phyloP scores from a whole-genome alignment of 2,113 vertebrate species.

The Melierax canorus region DNA sequence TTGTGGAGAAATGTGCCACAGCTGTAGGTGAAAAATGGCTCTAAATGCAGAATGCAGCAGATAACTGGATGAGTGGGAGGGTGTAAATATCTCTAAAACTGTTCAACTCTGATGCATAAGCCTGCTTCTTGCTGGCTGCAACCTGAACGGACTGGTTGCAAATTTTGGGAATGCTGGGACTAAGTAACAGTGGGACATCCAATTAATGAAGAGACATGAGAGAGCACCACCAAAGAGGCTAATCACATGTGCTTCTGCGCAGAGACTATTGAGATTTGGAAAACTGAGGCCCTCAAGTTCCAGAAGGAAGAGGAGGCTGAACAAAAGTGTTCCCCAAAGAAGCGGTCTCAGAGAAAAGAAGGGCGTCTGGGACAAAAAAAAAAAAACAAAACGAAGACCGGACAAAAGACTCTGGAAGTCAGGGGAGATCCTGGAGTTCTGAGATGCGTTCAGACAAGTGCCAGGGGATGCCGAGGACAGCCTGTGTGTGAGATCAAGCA shows the following conservation, averaged over 20 bases:
- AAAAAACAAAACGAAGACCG: neutral
- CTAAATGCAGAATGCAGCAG: neutral
- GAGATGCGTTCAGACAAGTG: neutral
- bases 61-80: neutral
- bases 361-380: neutral
- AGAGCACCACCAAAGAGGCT: neutral
- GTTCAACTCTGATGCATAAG: too few relatives aligned
- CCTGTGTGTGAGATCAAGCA: neutral
- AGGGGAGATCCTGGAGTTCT: neutral
- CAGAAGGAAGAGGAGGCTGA: neutral
- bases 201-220: neutral
- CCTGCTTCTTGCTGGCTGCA: neutral
- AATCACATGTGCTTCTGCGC: neutral
- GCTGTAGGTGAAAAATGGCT: neutral
- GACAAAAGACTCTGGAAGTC: neutral
- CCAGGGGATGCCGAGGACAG: neutral
- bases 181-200: neutral
- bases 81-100: neutral
- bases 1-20: neutral
- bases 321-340: neutral
- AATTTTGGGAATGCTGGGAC: neutral
- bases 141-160: neutral
- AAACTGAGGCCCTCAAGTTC: neutral
- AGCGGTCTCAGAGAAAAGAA: neutral
- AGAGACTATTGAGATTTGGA: neutral